Evolutionary conservation across 2,797 vertebrate genomes (phyloP).

Genomic region (Oceanodroma leucorhoa): DNA sequence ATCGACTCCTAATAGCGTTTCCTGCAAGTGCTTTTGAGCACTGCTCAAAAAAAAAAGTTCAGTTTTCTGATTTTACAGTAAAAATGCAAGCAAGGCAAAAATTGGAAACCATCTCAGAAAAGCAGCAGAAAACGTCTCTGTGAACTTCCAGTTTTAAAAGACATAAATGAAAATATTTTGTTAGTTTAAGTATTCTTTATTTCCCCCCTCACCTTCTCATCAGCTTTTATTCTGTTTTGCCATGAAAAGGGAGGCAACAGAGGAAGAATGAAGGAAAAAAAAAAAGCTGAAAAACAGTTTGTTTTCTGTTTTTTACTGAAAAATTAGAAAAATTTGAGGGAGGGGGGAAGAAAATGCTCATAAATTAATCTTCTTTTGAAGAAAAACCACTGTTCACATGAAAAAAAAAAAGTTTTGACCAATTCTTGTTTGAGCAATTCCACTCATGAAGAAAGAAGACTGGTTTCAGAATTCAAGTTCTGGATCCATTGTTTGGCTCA

Average conservation of each 20-base stretch:
- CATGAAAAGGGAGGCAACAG: background rate
- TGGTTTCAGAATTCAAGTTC: conserved; percentile 15
- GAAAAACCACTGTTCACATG: background rate
- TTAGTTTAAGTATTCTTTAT: background rate
- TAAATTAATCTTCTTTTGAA: conserved; percentile 14
- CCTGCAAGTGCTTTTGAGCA: background rate
- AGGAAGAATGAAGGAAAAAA: background rate
- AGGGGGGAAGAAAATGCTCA: background rate
- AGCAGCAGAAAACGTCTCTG: background rate
- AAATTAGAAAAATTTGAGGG: background rate
- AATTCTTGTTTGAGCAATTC: conserved; percentile 13
- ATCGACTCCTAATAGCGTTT: background rate
- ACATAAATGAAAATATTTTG: background rate
- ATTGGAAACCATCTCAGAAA: background rate
- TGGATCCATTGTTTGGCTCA: background rate
- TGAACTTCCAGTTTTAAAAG: background rate
- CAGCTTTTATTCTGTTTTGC: background rate
- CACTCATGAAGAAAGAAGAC: background rate
- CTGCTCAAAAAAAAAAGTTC: background rate
- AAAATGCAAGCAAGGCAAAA: conserved; percentile 7
- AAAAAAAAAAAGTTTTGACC: background rate
- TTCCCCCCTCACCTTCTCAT: background rate
- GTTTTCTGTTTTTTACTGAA: background rate
- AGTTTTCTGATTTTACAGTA: background rate
- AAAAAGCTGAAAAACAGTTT: background rate